Evolutionary conservation across 2,113 vertebrate genomes (phyloP), one percentile per base, ranked within the genome.

Genomic region (Maccullochella peelii): DNA sequence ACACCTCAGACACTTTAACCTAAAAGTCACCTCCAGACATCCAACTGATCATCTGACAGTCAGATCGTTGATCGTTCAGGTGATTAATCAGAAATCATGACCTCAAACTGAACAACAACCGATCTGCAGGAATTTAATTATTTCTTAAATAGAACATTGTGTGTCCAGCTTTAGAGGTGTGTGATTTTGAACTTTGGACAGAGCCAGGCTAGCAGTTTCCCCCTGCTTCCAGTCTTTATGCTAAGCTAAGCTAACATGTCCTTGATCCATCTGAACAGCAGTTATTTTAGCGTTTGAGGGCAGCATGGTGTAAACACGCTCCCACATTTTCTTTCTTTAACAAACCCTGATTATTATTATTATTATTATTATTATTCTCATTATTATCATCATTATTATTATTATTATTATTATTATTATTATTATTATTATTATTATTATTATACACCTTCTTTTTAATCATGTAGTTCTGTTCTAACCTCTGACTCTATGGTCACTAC

Each of bases 401-500:
- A 30, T 8, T 14, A 25, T 71, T 62, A 2, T 44, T 14, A 5
- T 21, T 47, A 6, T 58, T 58, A 25, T 33, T 33, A 33, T 30
- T 58, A 58, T 6, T 15, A 30, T 59, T 30, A 25, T 27, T n/a
- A 27, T 49, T 4, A 16, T 36, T 33, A 36, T 9, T 21, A 21
- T 62, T 10, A 30, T 8, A 15, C 15, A 12, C 4, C 23, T n/a
- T 23, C 21, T 15, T 44, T 58, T 44, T 58, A 33, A 42, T 40
- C 20, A 55, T 72, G 30, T 38, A 38, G 23, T 44, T 30, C 40
- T 57, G 44, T 8, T 81, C 58, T 83, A 72, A 86, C 73, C 40
- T 57, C 4, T 79, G 82, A 70, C 70, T 63, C 57, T 79, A 36
- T 52, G 75, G 49, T 80, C 40, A 71, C 67, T 77, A 40, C 50